Percentiles rank a stretch among this genome's conserved stretches.
Conservation (phyloP, 1,140 invertebrate genomes). For the Patella vulgata region DNA sequence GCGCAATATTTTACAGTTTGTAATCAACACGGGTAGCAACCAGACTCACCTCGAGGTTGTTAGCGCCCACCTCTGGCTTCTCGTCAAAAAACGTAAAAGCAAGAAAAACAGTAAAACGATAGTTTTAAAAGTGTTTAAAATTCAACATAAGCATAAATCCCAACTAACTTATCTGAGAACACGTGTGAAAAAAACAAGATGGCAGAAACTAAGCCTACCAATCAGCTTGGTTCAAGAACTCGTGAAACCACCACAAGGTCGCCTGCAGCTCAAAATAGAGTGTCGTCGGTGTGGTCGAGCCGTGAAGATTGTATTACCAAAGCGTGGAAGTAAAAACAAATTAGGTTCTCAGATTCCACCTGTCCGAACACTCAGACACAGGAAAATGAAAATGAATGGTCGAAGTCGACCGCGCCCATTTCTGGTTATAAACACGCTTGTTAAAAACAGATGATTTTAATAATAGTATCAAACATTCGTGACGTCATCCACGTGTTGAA, state of each 20-base stretch:
- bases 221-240: slow-evolving; percentile 21
- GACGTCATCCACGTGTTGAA: too few species aligned
- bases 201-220: slow-evolving; percentile 26
- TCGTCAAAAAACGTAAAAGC: slow-evolving; percentile 3
- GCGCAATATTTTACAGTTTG: slow-evolving; percentile 18
- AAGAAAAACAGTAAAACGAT: background rate
- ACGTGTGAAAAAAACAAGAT: slow-evolving; percentile 21
- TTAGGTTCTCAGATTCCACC: background rate
- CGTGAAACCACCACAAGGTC: slow-evolving; percentile 2
- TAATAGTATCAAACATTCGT: too few species aligned
- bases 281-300: slow-evolving; percentile 17
- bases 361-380: background rate
- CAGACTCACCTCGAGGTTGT: slow-evolving; percentile 20
- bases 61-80: slow-evolving; percentile 23
- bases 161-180: slow-evolving; percentile 26
- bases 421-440: slow-evolving; percentile 15
- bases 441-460: background rate
- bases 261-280: slow-evolving; percentile 15
- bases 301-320: slow-evolving; percentile 5
- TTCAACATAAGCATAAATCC: slow-evolving; percentile 6
- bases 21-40: slow-evolving; percentile 4
- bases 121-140: slow-evolving; percentile 14
- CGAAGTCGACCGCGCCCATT: slow-evolving; percentile 3
- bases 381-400: background rate
- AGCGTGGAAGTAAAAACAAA: background rate